Base-by-base conservation (phyloP, 2,113 vertebrate genomes). In the Cyprinus carpio region DNA sequence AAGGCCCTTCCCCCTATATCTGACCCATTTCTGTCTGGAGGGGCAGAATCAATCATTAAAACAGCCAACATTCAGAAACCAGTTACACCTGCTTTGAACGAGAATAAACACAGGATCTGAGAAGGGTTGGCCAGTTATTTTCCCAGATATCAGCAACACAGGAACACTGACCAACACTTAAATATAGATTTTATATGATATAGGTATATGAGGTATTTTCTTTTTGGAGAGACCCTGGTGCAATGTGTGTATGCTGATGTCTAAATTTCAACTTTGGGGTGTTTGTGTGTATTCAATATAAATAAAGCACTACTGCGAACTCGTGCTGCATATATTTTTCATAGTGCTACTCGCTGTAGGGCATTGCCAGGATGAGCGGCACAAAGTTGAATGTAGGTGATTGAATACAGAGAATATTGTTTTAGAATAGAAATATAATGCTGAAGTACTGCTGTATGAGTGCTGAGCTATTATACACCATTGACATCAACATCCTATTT, bases 31-130 rank as follows among this genome's bases (percentile, higher is more conserved):
- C 29, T 29, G 27, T 34, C 43, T n/a, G 43, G 25, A 67, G 46
- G 43, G 43, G 25, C 40, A 51, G 79, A 71, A 74, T 43, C 43
- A 65, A n/a, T 54, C 71, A 85, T 77, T 87, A 51, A 81, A 77
- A 51, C 29, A 69, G 51, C n/a, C 82, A 5, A 37, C 54, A 71
- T 23, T 20, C 11, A 56, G 81, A 23, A 78, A 72, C 75, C 64
- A 46, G 84, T 69, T 77, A 34, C 37, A 62, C 43, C 23, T 58
- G 74, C 43, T 87, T 37, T 72, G 25, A 25, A 51, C 20, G 20
- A 51, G 23, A 25, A 56, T 31, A 46, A 31, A 82, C 34, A 51
- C 27, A 25, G 60, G 40, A 40, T 40, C 40, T 40, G 40, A 83
- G 75, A 85, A 71, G 78, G 56, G 34, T 20, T 43, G 49, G 34